phyloP scores from a whole-genome alignment of 2,113 vertebrate species.

The Hydrolagus affinis region DNA sequence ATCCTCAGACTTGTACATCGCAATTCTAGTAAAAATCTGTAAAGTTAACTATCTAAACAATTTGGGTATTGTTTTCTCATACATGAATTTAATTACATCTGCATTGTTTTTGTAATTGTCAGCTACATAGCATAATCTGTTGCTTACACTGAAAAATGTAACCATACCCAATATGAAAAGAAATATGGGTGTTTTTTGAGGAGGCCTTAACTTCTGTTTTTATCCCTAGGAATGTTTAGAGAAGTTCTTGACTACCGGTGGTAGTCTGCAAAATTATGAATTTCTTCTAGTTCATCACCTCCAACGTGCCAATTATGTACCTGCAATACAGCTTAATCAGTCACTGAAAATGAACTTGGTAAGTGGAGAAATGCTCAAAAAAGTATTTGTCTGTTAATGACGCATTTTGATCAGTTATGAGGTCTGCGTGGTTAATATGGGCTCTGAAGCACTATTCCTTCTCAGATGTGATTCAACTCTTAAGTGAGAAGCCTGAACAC shows the following conservation, averaged over 20 bases:
- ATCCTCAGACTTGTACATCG: neutral
- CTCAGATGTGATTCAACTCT: neutral
- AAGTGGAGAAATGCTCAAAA: conserved; percentile 36
- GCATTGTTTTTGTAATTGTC: neutral
- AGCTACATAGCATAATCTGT: too few relatives aligned
- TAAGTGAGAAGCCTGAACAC: too few relatives aligned
- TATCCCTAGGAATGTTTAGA: conserved; percentile 72
- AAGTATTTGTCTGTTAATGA: neutral
- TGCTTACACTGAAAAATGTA: too few relatives aligned
- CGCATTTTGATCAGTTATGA: neutral
- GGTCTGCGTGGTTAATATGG: neutral
- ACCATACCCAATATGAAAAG: too few relatives aligned
- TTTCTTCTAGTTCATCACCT: conserved; percentile 81
- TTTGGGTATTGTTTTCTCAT: neutral
- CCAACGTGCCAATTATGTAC: conserved; percentile 79
- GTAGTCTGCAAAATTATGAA: conserved; percentile 72
- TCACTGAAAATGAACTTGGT: conserved; percentile 71
- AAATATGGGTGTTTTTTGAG: neutral
- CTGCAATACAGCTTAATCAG: conserved; percentile 79
- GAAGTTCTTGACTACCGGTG: conserved; percentile 68
- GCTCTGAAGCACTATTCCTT: neutral
- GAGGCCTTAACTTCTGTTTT: neutral
- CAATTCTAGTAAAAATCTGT: neutral
- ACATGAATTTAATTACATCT: too few relatives aligned
- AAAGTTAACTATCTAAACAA: neutral